Evolutionary conservation across 2,888 invertebrate genomes (phyloP).

Genomic region (Parasteatoda lunata): DNA sequence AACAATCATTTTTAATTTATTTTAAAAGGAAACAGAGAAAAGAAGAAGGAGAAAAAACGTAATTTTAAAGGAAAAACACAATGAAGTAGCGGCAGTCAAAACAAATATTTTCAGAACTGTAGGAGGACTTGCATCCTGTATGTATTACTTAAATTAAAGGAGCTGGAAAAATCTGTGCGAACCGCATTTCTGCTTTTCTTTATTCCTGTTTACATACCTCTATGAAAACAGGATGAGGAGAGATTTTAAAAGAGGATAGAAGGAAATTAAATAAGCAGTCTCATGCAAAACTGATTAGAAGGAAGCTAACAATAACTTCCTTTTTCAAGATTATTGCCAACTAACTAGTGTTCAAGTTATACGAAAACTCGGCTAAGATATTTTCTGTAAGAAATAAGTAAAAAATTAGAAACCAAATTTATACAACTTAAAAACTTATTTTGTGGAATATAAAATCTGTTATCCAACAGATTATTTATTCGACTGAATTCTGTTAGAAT

Average conservation of each 20-base stretch:
- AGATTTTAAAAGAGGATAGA: not conserved
- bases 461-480: no score
- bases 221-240: not conserved
- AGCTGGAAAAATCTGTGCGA: not conserved
- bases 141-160: not conserved
- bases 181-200: not conserved
- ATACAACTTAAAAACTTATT: no score
- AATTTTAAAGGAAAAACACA: constrained; percentile 9
- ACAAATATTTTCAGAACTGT: constrained; percentile 21
- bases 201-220: not conserved
- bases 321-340: no score
- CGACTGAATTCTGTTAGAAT: no score
- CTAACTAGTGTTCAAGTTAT: no score
- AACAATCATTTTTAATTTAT: constrained; percentile 40
- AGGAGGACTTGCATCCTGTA: not conserved
- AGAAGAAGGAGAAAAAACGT: not conserved
- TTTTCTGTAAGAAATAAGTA: no score
- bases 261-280: not conserved
- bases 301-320: no score
- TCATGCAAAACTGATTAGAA: no score
- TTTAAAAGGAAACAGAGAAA: constrained; percentile 14
- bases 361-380: no score
- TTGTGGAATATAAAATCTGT: no score
- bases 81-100: not conserved
- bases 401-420: no score